Evolutionary conservation across 2,797 vertebrate genomes (phyloP).

Genomic region (Chaenodraco wilsoni): DNA sequence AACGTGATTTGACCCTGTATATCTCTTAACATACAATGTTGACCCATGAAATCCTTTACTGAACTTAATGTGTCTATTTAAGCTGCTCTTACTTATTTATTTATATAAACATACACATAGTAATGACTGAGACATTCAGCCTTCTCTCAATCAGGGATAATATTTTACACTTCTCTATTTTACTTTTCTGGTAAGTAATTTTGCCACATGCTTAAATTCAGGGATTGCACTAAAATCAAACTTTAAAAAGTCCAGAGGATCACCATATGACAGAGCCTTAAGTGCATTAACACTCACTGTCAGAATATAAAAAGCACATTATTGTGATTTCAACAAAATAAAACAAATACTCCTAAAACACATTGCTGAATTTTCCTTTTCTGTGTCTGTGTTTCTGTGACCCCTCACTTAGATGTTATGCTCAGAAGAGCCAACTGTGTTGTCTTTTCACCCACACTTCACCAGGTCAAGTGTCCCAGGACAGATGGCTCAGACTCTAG

Average conservation of each 20-base stretch:
- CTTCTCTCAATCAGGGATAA: neutral
- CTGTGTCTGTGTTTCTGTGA: neutral
- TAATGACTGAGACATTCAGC: neutral
- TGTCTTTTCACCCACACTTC: neutral
- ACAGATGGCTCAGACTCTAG: constrained; percentile 5
- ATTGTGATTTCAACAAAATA: constrained; percentile 7
- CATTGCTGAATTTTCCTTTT: neutral
- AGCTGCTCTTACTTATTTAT: neutral
- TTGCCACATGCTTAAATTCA: neutral
- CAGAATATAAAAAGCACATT: neutral
- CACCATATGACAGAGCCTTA: neutral
- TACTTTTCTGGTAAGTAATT: neutral
- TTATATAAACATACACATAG: neutral
- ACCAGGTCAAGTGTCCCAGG: constrained; percentile 21
- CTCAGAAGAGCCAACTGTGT: neutral
- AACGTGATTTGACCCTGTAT: neutral
- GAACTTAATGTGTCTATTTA: neutral
- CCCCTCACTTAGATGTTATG: neutral
- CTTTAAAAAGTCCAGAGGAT: neutral
- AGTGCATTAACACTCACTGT: neutral
- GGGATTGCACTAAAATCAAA: constrained; percentile 4
- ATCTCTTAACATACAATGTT: constrained; percentile 8
- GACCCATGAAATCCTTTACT: neutral
- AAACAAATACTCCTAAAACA: neutral
- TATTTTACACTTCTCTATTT: neutral